phyloP scores from a whole-genome alignment of 2,888 invertebrate genomes.

The Drosophila meridionalis region DNA sequence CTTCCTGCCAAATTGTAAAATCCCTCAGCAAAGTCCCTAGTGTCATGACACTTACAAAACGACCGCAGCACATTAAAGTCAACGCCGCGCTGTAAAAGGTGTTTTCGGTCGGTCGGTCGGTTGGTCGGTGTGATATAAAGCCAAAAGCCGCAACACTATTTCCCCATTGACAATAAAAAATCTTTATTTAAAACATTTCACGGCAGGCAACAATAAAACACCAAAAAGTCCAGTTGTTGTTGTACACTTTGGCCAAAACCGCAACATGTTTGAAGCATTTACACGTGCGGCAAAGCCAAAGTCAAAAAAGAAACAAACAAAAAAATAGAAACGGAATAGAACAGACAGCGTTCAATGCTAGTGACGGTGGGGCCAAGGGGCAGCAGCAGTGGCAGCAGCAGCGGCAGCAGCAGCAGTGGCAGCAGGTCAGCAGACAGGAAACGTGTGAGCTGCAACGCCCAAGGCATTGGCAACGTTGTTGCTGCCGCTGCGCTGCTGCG shows the following conservation, averaged over 20 bases:
- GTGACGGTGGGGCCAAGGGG: constrained; percentile 1
- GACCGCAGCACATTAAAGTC: constrained; percentile 71
- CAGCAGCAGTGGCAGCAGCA: background rate
- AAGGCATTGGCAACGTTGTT: constrained; percentile 54
- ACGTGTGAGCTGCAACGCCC: constrained; percentile 57
- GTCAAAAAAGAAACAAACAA: constrained; percentile 18
- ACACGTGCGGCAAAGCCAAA: constrained; percentile 74
- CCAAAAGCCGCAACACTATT: constrained; percentile 77
- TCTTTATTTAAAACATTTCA: constrained; percentile 81
- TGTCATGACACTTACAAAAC: constrained; percentile 55
- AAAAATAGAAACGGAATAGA: constrained; percentile 35
- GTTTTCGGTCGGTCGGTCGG: constrained; percentile 14
- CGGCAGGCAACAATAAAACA: constrained; percentile 74
- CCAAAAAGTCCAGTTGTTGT: constrained; percentile 56
- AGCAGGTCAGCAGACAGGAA: constrained; percentile 60
- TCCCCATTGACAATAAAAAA: constrained; percentile 79
- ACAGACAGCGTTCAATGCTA: constrained; percentile 46
- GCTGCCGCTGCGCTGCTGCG: constrained; percentile 32
- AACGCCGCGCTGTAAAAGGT: constrained; percentile 40
- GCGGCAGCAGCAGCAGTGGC: background rate
- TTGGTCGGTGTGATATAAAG: constrained; percentile 60
- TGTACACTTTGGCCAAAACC: constrained; percentile 59
- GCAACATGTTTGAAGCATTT: constrained; percentile 80
- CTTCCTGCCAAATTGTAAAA: constrained; percentile 55
- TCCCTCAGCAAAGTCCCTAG: constrained; percentile 24